Percentiles rank a stretch among this genome's conserved stretches.
phyloP scores from a whole-genome alignment of 2,113 vertebrate genomes.

The Ceratotherium simum region DNA sequence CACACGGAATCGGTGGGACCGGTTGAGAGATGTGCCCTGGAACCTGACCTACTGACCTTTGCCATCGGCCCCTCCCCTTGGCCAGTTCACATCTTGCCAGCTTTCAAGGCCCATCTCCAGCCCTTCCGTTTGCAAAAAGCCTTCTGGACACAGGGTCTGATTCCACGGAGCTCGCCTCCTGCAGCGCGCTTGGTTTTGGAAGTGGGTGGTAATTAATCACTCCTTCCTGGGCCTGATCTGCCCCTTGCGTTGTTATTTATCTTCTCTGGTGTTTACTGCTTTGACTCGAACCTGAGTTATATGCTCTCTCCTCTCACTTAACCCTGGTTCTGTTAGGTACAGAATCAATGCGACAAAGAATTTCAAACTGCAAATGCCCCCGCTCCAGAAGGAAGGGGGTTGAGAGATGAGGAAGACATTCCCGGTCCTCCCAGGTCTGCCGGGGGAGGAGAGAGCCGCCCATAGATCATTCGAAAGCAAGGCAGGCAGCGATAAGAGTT shows the following conservation, averaged over 20 bases:
- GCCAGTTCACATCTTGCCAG: not conserved
- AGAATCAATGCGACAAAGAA: constrained; percentile 38
- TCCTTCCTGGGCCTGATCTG: constrained; percentile 23
- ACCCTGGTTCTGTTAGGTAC: not conserved
- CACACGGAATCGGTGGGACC: rapidly evolving
- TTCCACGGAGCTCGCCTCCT: not conserved
- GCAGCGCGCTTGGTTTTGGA: not conserved
- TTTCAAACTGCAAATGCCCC: not conserved
- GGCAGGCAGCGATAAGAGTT: not conserved
- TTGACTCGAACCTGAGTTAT: constrained; percentile 25
- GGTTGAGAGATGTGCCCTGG: not conserved
- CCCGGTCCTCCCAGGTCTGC: not conserved
- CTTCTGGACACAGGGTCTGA: not conserved
- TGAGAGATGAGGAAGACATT: not conserved
- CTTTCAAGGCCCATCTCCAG: not conserved
- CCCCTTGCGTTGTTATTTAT: constrained; percentile 23
- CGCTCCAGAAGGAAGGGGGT: not conserved
- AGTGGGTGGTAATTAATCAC: constrained; percentile 14
- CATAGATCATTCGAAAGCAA: not conserved
- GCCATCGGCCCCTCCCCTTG: not conserved
- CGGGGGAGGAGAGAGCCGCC: not conserved
- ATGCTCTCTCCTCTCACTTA: constrained; percentile 34
- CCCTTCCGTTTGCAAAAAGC: not conserved
- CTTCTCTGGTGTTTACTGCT: not conserved
- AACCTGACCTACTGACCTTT: not conserved